Base-by-base conservation (phyloP, 2,888 invertebrate genomes). In the Artemia sinica region DNA sequence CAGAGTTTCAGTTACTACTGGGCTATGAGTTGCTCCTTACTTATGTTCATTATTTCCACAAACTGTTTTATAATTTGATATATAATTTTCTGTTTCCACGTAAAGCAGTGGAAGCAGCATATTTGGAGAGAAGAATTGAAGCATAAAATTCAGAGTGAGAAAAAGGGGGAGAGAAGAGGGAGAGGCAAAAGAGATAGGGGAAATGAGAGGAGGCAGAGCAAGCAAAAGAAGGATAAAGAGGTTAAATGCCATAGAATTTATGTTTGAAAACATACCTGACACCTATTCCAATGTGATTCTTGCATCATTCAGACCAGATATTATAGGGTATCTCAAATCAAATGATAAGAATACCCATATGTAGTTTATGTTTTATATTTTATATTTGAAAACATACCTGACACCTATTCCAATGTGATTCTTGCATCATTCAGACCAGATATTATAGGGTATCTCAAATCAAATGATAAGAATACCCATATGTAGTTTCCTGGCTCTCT, bases 281-380 rank as follows among this genome's bases (percentile, higher is more conserved):
- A 1, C 98, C 97, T 96, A 97, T 98, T 50, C 96, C 98, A 70
- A 99, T 93, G 76, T 97, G 98, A 80, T 93, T 97, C 72, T 88
- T 87, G 77, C 98, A 98, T 69, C 96, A 96, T 58, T 92, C 91
- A 74, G 98, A 99, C 98, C 98, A 98, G 74, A 98, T 97, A 79
- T 98, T 98, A 76, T 94, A 98, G 0, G 98, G 98, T 96, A 98
- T 95, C 81, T 98, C 98, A 81, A 99, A 99, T 66, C 97, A 85
- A 73, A 95, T 93, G 72, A 93, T 89, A 48, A 95, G 84, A 74
- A 99, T 97, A 12, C 97, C 98, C 80, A 91, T 82, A 75, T 91
- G 88, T 5, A 97, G 83, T 78, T 98, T 98, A 1, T 13, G 41
- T 10, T 67, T 14, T 13, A 12, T 49, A 14, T 49, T 18, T n/a